phyloP scores from a whole-genome alignment of 1,140 invertebrate species.

The Scaptomyza hsui region DNA sequence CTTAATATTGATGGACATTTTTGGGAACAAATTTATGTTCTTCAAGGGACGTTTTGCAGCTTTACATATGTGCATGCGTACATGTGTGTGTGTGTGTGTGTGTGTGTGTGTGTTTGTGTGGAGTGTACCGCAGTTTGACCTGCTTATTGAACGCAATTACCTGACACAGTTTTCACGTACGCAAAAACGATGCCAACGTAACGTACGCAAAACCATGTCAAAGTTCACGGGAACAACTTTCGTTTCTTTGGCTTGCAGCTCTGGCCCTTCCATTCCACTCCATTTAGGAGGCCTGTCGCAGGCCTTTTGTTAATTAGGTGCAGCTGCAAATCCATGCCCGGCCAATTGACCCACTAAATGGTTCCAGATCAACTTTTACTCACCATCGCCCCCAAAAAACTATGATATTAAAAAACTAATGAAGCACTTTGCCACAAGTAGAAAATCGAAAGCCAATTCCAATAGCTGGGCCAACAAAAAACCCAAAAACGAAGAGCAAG shows the following conservation, averaged over 20 bases:
- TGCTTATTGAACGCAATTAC: conserved; percentile 81
- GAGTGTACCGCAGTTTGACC: conserved; percentile 42
- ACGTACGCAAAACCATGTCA: conserved; percentile 52
- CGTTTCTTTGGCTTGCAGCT: conserved; percentile 9
- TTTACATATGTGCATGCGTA: conserved; percentile 2
- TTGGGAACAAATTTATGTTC: too few relatives aligned
- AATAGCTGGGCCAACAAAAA: background rate
- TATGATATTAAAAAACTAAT: conserved; percentile 53
- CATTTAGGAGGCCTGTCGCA: conserved; percentile 3
- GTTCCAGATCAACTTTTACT: conserved; percentile 60
- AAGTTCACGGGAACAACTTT: conserved; percentile 63
- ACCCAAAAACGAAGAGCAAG: background rate
- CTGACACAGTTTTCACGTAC: conserved; percentile 68
- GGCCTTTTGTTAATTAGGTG: conserved; percentile 76
- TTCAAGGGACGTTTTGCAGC: too few relatives aligned
- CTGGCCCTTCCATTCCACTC: conserved; percentile 42
- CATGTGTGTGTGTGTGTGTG: conserved; percentile 17
- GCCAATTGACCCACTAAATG: conserved; percentile 64
- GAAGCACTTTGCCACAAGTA: conserved; percentile 26
- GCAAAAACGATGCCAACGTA: conserved; percentile 73
- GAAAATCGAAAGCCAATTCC: conserved; percentile 64
- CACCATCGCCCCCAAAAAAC: conserved; percentile 3
- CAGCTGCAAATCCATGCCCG: conserved; percentile 23
- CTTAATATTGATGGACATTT: too few relatives aligned
- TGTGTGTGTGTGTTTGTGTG: conserved; percentile 21